Evolutionary conservation across 2,113 vertebrate genomes (phyloP), one percentile per base, ranked within the genome.

Genomic region (Corythornis cristatus): DNA sequence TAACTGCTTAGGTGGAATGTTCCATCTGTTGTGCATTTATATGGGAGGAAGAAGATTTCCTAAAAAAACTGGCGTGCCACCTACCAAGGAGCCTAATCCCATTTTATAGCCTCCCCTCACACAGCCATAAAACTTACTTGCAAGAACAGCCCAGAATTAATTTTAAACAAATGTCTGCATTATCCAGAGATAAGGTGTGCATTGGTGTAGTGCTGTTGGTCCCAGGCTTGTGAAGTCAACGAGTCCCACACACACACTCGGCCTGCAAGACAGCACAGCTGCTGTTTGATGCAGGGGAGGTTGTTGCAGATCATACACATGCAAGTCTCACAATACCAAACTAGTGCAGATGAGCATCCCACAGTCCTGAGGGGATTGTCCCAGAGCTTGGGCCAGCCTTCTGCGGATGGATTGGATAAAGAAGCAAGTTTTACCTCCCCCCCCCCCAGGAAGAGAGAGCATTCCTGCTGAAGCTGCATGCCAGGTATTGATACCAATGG

Each of bases 1-100:
- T 75, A 80, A 80, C 11, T 95, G 64, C 75, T 88, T 92, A 95
- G 95, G 95, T 95, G 5, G 0, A 95, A 58, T 91, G 91, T 93
- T 96, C 89, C 96, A 93, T 96, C 93, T 96, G 93, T 89, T 95
- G 94, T 89, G 91, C 87, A 78, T 96, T 95, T 96, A 60, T 91
- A 82, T 77, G 71, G 75, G 56, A 93, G 81, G 64, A 96, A 74
- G 83, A 92, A 73, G 84, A 91, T 70, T 89, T 88, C 86, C 89
- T 80, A 3, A 43, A 87, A 91, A 93, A 95, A 90, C 74, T 31
- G 75, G 65, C 78, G 20, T 86, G 82, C 85, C 87, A 91, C 93
- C 84, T 95, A 88, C 72, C 79, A 42, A 61, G 89, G 70, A 88
- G 19, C 82, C 29, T 67, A 57, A 14, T 86, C 46, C 89, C 64